Conservation (phyloP, 2,797 vertebrate genomes). For the Anabas testudineus region DNA sequence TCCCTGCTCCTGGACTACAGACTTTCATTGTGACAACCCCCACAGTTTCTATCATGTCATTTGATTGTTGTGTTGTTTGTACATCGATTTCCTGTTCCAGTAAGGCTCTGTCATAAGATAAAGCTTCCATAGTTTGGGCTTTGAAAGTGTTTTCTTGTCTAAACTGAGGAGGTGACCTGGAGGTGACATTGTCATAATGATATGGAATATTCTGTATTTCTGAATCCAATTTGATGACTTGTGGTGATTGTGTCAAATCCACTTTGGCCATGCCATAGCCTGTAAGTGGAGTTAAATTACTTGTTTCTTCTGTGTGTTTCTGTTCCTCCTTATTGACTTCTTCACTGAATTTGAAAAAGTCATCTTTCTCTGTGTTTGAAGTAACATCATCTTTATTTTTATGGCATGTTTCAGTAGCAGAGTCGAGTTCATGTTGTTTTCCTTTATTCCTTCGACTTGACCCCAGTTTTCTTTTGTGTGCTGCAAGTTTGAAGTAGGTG, state of each 20-base stretch:
- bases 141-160: too few species aligned
- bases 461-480: conserved; percentile 65
- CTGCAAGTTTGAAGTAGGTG: not conserved
- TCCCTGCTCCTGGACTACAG: too few species aligned
- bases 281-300: conserved; percentile 17
- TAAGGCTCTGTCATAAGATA: conserved; percentile 14
- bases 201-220: too few species aligned
- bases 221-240: conserved; percentile 28
- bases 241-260: too few species aligned
- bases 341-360: too few species aligned
- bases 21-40: too few species aligned
- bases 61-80: too few species aligned
- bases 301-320: too few species aligned
- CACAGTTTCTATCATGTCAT: too few species aligned
- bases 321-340: too few species aligned
- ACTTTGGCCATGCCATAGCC: conserved; percentile 28
- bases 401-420: conserved; percentile 16
- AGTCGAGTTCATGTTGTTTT: conserved; percentile 22
- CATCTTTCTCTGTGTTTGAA: too few species aligned
- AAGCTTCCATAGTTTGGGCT: conserved; percentile 1
- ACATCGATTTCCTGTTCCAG: not conserved
- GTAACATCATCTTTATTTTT: conserved; percentile 25
- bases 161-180: too few species aligned
- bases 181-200: conserved; percentile 14
- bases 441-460: conserved; percentile 71